A percentile compares a stretch with the other conserved stretches of the same genome.
Conservation (phyloP, 2,888 invertebrate genomes). For the Temnothorax rugatulus region DNA sequence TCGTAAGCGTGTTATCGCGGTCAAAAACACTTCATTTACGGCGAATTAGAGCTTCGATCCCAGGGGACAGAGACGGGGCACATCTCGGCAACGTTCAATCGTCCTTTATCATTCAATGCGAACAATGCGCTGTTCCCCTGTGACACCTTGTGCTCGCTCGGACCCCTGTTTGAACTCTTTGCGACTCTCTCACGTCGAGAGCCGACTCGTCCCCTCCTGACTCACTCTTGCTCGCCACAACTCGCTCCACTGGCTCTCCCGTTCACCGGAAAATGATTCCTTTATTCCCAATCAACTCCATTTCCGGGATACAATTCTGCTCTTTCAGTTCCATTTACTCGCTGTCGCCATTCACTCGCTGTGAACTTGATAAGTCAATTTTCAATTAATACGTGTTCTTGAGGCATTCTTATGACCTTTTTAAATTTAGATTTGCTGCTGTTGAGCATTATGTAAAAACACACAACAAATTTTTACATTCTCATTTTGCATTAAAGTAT, state of each 20-base stretch:
- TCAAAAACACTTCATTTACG: conserved; percentile 70
- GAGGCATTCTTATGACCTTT: no score
- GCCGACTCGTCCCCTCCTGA: neutral
- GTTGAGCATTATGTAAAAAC: no score
- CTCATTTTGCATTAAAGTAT: neutral
- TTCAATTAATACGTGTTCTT: neutral
- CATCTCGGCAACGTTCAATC: conserved; percentile 43
- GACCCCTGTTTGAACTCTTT: conserved; percentile 51
- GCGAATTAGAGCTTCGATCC: conserved; percentile 70
- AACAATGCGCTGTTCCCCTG: conserved; percentile 56
- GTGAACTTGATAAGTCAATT: neutral
- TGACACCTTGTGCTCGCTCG: conserved; percentile 62
- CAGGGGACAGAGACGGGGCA: conserved; percentile 18
- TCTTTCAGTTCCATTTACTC: neutral
- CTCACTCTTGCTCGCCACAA: conserved; percentile 22
- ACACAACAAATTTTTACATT: no score
- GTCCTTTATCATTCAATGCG: conserved; percentile 57
- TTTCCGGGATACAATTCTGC: neutral
- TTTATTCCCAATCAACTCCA: conserved; percentile 10
- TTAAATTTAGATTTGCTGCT: neutral
- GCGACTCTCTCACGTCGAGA: conserved; percentile 34
- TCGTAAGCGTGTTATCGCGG: conserved; percentile 59
- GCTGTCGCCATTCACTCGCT: neutral
- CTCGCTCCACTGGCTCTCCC: conserved; percentile 4
- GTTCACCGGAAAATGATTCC: conserved; percentile 1